A percentile compares a stretch with the other conserved stretches of the same genome.
phyloP scores from a whole-genome alignment of 2,797 vertebrate species.

The Xiphorhynchus erythropygius region DNA sequence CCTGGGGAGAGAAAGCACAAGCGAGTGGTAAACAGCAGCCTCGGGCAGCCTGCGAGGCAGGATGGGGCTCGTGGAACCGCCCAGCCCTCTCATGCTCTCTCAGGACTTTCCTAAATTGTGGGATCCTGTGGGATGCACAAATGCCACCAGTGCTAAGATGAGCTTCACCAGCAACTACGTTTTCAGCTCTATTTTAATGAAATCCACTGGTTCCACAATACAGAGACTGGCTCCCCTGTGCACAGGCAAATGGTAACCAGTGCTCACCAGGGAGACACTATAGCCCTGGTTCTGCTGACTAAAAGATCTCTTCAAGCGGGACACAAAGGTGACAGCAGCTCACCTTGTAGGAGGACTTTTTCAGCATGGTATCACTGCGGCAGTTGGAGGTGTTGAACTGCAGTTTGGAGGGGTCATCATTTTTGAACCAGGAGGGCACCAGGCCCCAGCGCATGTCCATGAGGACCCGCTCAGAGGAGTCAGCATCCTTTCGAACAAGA shows the following conservation, averaged over 20 bases:
- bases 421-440: constrained; percentile 92
- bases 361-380: constrained; percentile 90
- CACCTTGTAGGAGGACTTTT: constrained; percentile 93
- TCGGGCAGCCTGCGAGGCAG: not conserved
- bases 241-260: fast-evolving
- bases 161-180: not conserved
- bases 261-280: not conserved
- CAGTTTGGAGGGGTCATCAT: constrained; percentile 86
- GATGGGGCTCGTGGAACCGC: not conserved
- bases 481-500: constrained; percentile 77
- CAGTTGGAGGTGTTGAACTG: constrained; percentile 92
- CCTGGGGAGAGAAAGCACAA: constrained; percentile 69
- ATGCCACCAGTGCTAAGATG: not conserved
- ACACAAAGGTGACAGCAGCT: not conserved
- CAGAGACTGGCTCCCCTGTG: not conserved
- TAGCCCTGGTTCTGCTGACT: not conserved
- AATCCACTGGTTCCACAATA: not conserved
- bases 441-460: constrained; percentile 95
- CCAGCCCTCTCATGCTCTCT: fast-evolving
- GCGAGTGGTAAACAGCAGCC: not conserved
- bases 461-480: constrained; percentile 86
- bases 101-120: not conserved
- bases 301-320: not conserved
- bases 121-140: fast-evolving
- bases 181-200: not conserved